Conservation (phyloP, 2,797 vertebrate species). For the Thunnus albacares region DNA sequence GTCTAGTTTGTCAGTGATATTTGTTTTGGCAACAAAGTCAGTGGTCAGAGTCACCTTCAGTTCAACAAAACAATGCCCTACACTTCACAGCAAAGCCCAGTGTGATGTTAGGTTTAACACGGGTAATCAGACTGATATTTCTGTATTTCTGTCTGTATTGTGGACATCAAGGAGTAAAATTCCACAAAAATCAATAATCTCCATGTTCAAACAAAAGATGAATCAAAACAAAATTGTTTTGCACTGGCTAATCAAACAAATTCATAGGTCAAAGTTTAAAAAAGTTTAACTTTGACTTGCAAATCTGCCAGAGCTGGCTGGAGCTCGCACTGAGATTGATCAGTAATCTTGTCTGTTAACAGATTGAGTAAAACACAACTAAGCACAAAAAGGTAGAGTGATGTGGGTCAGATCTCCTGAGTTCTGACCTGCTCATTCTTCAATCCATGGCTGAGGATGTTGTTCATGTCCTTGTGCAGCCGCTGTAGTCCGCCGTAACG, state of each 20-base stretch:
- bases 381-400: background rate
- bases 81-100: background rate
- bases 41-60: background rate
- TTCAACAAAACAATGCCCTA: background rate
- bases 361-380: background rate
- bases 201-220: background rate
- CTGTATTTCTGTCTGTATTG: background rate
- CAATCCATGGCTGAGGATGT: constrained; percentile 95
- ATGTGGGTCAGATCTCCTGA: background rate
- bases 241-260: background rate
- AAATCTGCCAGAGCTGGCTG: background rate
- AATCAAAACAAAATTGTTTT: background rate
- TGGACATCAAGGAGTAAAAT: background rate
- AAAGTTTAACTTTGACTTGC: constrained; percentile 16
- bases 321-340: background rate
- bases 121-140: background rate
- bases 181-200: background rate
- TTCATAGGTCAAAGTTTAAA: constrained; percentile 4
- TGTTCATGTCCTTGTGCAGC: constrained; percentile 97
- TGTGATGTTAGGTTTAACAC: background rate
- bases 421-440: constrained; percentile 91
- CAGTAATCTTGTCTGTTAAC: background rate
- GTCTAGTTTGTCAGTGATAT: background rate
- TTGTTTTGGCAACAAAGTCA: background rate
- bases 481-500: constrained; percentile 96